Evolutionary conservation across 2,113 vertebrate genomes (phyloP), one percentile per base, ranked within the genome.

Genomic region (Menura novaehollandiae): DNA sequence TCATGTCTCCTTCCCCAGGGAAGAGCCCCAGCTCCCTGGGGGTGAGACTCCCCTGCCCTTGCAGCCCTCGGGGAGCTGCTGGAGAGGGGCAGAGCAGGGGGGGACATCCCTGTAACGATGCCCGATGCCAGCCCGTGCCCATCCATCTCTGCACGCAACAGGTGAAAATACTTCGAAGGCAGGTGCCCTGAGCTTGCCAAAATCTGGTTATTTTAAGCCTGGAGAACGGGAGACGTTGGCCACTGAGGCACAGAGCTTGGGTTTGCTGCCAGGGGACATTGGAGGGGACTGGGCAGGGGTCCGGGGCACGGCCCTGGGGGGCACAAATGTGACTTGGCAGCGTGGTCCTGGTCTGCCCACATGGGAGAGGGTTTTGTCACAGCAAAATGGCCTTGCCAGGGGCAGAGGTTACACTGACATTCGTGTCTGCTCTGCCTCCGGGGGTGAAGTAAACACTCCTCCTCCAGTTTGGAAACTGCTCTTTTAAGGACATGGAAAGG

Each of bases 171-270:
- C 32, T 56, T 33, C 0, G 19, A 20, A 28, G 94, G 53, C 66
- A 14, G 49, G 53, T 88, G 91, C 63, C 67, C 60, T 10, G 33
- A 23, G 92, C 88, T 46, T 91, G 95, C 93, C 96, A 95, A 79
- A 56, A 43, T 64, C 93, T 43, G 88, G 64, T 77, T 97, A 96
- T 97, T 97, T 97, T 96, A 68, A 82, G 93, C 85, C 41, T 55
- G 64, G 75, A 92, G 82, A 15, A 33, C 1, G 28, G 88, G 85
- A 86, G 53, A 35, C 1, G 0, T 67, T 78, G 92, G 93, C 72
- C 35, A 80, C 74, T 1, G 82, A 86, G 88, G 89, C 63, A 27
- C 33, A 46, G 77, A 46, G 85, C 39, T 69, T 30, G 71, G 26
- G 60, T 86, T 86, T 81, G 85, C 85, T 97, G 93, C 79, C 79